These are phyloP conservation scores for Oplegnathus fasciatus DNA, from an alignment of 2,113 vertebrate genomes.

Conservation along the genomic window DNA sequence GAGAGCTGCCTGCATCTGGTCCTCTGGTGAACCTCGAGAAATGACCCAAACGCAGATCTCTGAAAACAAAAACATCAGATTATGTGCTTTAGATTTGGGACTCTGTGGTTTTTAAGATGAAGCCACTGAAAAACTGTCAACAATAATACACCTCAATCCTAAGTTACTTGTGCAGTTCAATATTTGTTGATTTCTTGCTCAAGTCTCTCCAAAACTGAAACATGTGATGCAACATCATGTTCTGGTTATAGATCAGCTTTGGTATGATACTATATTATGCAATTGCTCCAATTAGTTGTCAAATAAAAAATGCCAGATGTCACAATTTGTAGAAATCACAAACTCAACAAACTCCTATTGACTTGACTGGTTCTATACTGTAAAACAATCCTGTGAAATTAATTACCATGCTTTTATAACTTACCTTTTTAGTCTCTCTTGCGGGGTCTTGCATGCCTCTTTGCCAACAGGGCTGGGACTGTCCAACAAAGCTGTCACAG, in stretches of 20 bases:
- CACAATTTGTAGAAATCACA: not conserved
- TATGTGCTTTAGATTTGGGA: not conserved
- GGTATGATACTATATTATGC: not conserved
- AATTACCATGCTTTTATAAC: not conserved
- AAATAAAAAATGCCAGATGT: not conserved
- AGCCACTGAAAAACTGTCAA: not conserved
- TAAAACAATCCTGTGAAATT: not conserved
- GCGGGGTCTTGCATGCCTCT: conserved; percentile 4
- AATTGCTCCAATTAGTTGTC: not conserved
- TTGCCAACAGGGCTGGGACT: not conserved
- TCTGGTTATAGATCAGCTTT: not conserved
- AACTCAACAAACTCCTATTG: not conserved
- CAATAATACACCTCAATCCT: no score
- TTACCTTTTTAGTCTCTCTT: conserved; percentile 49
- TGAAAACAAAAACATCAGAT: not conserved
- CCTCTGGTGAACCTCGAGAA: conserved; percentile 12
- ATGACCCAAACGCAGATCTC: conserved; percentile 15
- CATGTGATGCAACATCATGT: not conserved
- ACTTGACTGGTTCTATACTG: not conserved
- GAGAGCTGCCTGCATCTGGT: not conserved
- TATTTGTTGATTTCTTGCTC: not conserved
- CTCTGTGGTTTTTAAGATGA: not conserved
- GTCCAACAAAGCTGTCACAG: conserved; percentile 8
- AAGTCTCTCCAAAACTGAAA: not conserved
- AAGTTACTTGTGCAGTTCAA: not conserved